Percentiles rank a stretch among this genome's conserved stretches.
phyloP scores from a whole-genome alignment of 2,888 invertebrate genomes.

The Eupithecia subfuscata region DNA sequence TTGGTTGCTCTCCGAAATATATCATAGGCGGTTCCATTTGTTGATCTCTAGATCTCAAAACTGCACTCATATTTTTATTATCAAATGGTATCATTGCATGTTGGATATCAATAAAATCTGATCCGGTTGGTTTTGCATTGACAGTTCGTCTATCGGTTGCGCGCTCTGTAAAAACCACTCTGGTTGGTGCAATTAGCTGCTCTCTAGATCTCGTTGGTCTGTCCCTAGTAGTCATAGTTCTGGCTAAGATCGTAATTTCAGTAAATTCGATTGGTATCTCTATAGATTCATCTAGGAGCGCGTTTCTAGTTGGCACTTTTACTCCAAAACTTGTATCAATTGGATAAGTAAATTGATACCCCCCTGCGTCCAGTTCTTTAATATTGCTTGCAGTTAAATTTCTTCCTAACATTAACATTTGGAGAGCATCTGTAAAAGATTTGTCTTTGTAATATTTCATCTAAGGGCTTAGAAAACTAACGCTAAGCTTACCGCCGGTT shows the following conservation, averaged over 20 bases:
- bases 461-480: neutral
- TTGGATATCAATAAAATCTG: no score
- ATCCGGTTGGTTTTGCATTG: no score
- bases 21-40: neutral
- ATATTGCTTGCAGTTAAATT: neutral
- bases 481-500: no score
- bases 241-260: neutral
- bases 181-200: neutral
- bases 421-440: slow-evolving; percentile 1
- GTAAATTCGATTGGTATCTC: neutral
- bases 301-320: neutral
- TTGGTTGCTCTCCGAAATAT: neutral
- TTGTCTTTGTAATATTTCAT: neutral
- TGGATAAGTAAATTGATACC: neutral
- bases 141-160: neutral
- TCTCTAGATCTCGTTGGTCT: neutral
- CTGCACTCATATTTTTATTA: no score
- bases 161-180: neutral
- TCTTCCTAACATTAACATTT: slow-evolving; percentile 6
- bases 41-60: neutral
- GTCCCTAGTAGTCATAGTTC: neutral
- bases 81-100: no score
- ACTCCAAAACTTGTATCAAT: neutral
- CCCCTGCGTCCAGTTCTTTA: neutral
- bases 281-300: neutral